phyloP scores from a whole-genome alignment of 2,888 invertebrate genomes.

The Ennomos fuscantarius region DNA sequence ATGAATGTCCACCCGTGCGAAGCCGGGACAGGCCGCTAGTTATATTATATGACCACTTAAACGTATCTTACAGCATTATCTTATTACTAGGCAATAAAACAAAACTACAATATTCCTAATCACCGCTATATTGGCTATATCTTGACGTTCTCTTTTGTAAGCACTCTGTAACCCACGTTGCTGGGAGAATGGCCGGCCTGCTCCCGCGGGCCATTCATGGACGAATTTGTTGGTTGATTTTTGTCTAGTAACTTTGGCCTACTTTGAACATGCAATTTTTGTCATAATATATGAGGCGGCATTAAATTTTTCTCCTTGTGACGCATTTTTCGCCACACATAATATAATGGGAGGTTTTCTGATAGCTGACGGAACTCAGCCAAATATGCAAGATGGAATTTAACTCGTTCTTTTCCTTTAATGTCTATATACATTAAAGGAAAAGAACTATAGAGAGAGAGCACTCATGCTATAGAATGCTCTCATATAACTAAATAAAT shows the following conservation, averaged over 20 bases:
- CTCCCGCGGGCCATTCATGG: slow-evolving; percentile 28
- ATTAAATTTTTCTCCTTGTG: too few relatives aligned
- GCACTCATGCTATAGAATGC: too few relatives aligned
- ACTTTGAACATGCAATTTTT: background rate
- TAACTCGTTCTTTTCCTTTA: too few relatives aligned
- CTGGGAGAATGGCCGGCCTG: slow-evolving; percentile 21
- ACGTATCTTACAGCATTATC: slow-evolving; percentile 17
- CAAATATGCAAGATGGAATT: too few relatives aligned
- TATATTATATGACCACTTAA: slow-evolving; percentile 2
- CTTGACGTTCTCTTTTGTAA: slow-evolving; percentile 16
- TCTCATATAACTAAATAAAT: too few relatives aligned
- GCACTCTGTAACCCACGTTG: slow-evolving; percentile 21
- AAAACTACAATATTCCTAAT: slow-evolving; percentile 34
- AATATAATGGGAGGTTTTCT: too few relatives aligned
- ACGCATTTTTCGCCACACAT: too few relatives aligned
- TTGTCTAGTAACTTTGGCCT: background rate
- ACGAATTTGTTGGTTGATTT: slow-evolving; percentile 8
- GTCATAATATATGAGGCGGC: background rate
- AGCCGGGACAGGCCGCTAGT: too few relatives aligned
- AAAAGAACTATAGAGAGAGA: too few relatives aligned
- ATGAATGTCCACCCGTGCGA: too few relatives aligned
- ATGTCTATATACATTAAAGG: too few relatives aligned
- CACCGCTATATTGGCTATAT: slow-evolving; percentile 36
- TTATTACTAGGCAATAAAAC: slow-evolving; percentile 33
- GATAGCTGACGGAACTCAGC: too few relatives aligned